Base-by-base conservation (phyloP, 2,113 vertebrate genomes). In the Toxotes jaculatrix region DNA sequence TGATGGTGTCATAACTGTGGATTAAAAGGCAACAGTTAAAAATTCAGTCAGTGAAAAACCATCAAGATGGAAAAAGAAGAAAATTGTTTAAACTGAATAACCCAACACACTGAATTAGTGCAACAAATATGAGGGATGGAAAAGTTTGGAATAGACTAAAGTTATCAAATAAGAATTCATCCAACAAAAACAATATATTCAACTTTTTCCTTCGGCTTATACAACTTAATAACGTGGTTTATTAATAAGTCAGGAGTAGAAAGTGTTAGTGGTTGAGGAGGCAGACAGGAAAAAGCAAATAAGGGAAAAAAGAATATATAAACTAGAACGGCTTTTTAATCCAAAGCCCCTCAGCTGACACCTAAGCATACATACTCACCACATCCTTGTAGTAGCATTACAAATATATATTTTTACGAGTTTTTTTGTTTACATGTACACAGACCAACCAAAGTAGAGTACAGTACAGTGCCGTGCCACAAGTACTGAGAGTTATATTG, bases 401-500 rank as follows among this genome's bases (percentile, higher is more conserved):
- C 65, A 81, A 61, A 55, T 69, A 60, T 59, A 27, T 27, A 27
- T 45, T 62, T 81, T 70, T 56, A 64, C 63, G 80, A 42, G n/a
- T 85, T 81, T 79, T 31, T 57, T 27, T 4, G 21, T 56, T 27
- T 31, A 19, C 10, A 42, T 57, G 53, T 61, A 88, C 80, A 79
- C 73, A 87, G 67, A 90, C 74, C 51, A 79, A 91, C 36, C 65
- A 10, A 84, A 74, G 80, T 66, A 90, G 61, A 90, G 77, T 92
- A 92, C 92, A 93, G 92, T 94, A 89, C 93, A 93, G 86, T 85
- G 86, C 87, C 85, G 90, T 87, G 83, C 82, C 87, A 88, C 83
- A 69, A 79, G 77, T 88, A 90, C 82, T 87, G 72, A 87, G 69
- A 87, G 70, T 87, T 78, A 86, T 96, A 94, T 95, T 95, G 95